Base-by-base conservation (phyloP, 2,113 vertebrate species). In the Pteropus alecto region DNA sequence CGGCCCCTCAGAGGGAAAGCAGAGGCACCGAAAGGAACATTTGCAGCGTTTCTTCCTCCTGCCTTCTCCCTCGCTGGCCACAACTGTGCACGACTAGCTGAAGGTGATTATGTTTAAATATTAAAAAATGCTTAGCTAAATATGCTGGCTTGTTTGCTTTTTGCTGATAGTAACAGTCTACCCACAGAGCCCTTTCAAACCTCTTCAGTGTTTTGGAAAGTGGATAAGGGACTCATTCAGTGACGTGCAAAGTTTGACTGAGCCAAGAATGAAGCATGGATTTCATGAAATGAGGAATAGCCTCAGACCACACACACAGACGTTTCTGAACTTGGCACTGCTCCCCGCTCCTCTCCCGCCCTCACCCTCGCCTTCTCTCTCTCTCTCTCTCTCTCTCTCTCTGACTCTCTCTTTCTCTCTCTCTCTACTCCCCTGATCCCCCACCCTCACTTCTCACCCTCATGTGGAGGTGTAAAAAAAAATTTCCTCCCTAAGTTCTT, bases 221-320 rank as follows among this genome's bases (percentile, higher is more conserved):
- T 97, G 98, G 98, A 98, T 98, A 99, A 99, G 98, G 98, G 97
- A 97, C 97, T 98, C 98, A 98, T 98, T 99, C 98, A 99, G 97
- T 97, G 98, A 98, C 92, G 19, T 81, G 97, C 76, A 97, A 97
- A 97, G 96, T 98, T 95, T 95, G 95, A 96, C 94, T 82, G 10
- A 98, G 98, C 98, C 98, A 98, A 96, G 98, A 98, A 98, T 96
- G 97, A 98, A 98, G 98, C 95, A 1, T 38, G 97, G 96, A 97
- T 98, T 98, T 98, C 98, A 98, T 97, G 98, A 98, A 98, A 98
- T 95, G 96, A 97, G 98, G 96, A 98, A 97, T 97, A 98, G 98
- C 97, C 98, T 96, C 96, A 97, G 99, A 99, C 99, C 99, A 99
- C 99, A 99, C 98, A 99, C 98, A 97, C 7, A 98, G 98, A 38